Evolutionary conservation across 1,140 invertebrate genomes (phyloP).

Genomic region (Brachionus paranguensis): DNA sequence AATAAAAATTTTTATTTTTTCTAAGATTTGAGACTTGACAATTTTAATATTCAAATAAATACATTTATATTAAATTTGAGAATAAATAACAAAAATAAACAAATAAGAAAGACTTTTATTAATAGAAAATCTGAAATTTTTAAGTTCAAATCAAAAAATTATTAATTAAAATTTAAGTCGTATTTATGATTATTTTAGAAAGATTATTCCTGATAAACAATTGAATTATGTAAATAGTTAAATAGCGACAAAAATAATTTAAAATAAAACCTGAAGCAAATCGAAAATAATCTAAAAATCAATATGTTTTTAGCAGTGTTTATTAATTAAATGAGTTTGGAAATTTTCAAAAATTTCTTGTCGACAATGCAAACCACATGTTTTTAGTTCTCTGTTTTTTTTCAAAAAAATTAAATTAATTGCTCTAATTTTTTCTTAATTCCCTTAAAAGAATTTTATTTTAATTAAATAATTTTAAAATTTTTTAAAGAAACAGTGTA

Average conservation of each 20-base stretch:
- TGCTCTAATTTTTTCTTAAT: neutral
- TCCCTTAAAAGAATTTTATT: neutral
- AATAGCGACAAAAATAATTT: neutral
- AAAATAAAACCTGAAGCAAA: no score
- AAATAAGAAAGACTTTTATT: neutral
- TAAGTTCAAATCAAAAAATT: neutral
- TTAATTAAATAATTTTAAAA: neutral
- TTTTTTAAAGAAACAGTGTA: slow-evolving; percentile 24
- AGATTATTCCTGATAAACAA: neutral
- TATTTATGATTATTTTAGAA: neutral
- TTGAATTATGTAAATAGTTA: neutral
- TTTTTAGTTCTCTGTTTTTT: neutral
- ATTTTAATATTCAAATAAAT: no score
- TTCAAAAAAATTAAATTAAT: neutral
- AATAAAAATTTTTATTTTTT: neutral
- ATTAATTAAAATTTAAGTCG: neutral
- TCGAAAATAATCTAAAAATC: neutral
- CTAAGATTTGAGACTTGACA: no score
- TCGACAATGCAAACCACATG: neutral
- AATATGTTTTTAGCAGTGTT: neutral
- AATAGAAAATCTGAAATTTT: neutral
- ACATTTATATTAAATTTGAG: no score
- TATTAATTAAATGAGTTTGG: neutral
- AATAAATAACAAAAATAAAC: no score
- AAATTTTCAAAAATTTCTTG: neutral